A percentile compares a stretch with the other conserved stretches of the same genome.
These are phyloP conservation scores for Aricia agestis DNA, from an alignment of 1,140 invertebrate species.

Conservation along the genomic window DNA sequence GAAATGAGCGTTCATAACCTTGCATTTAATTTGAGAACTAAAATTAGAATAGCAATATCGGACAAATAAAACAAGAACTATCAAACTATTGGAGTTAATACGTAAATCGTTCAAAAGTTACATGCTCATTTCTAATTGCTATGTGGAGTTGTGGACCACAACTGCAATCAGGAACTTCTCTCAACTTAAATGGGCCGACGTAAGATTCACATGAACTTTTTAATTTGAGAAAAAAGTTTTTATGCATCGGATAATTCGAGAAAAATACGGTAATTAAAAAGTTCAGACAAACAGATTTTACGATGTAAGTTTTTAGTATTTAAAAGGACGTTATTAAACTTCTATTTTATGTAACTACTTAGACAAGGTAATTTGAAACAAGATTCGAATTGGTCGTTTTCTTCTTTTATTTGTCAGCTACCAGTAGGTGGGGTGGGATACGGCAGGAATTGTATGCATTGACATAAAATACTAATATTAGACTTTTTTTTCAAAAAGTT, in stretches of 20 bases:
- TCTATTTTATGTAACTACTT: too few species aligned
- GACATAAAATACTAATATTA: too few species aligned
- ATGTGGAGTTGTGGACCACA: slow-evolving; percentile 33
- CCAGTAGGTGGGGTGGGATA: too few species aligned
- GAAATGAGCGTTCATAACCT: neutral
- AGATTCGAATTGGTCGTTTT: too few species aligned
- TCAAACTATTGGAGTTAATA: slow-evolving; percentile 11
- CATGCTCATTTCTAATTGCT: slow-evolving; percentile 35
- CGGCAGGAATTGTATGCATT: too few species aligned
- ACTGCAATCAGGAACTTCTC: slow-evolving; percentile 38
- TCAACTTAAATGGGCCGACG: slow-evolving; percentile 37
- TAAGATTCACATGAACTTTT: slow-evolving; percentile 14
- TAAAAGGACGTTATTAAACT: too few species aligned
- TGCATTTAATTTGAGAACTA: neutral
- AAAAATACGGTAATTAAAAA: slow-evolving; percentile 5
- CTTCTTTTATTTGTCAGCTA: too few species aligned
- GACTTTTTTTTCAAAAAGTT: too few species aligned
- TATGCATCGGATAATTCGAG: slow-evolving; percentile 19
- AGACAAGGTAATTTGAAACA: too few species aligned
- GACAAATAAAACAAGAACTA: slow-evolving; percentile 3
- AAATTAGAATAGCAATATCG: neutral
- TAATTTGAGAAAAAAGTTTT: slow-evolving; percentile 23
- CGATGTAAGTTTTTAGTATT: neutral
- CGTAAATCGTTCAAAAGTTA: slow-evolving; percentile 25
- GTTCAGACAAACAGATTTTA: neutral